phyloP scores from a whole-genome alignment of 1,140 invertebrate species.

The Paraescarpia echinospica region DNA sequence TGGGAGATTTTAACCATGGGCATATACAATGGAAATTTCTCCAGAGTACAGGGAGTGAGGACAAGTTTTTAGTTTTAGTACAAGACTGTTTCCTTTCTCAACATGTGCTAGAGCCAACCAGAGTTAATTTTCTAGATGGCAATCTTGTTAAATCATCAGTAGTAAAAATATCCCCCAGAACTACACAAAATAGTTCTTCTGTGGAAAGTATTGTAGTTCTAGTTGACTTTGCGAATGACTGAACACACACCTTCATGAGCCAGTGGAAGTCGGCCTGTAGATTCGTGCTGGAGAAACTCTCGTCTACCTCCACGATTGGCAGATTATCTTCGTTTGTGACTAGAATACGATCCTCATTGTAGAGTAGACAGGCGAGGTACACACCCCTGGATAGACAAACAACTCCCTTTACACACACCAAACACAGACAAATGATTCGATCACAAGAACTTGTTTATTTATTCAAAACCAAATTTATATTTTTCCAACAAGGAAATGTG shows the following conservation, averaged over 20 bases:
- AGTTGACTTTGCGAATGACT: neutral
- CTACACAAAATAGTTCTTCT: neutral
- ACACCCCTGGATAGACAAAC: conserved; percentile 72
- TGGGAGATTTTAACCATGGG: too few species aligned
- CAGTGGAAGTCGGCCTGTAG: conserved; percentile 93
- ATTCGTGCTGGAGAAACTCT: conserved; percentile 82
- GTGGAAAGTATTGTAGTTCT: neutral
- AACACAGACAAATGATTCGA: too few species aligned
- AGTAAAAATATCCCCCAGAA: neutral
- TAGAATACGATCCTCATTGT: conserved; percentile 91
- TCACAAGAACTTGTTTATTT: too few species aligned
- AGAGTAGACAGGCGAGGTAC: conserved; percentile 87
- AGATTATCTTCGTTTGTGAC: conserved; percentile 95
- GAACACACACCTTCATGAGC: conserved; percentile 85
- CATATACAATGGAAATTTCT: too few species aligned
- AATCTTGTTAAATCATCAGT: neutral
- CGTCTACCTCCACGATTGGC: conserved; percentile 94
- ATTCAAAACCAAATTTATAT: too few species aligned
- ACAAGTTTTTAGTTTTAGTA: too few species aligned
- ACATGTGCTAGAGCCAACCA: too few species aligned
- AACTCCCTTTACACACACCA: neutral
- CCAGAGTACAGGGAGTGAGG: too few species aligned
- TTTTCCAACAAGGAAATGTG: too few species aligned
- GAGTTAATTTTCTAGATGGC: too few species aligned
- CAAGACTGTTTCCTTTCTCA: too few species aligned